Percentiles rank a stretch among this genome's conserved stretches.
These are phyloP conservation scores for Drosophila sp. DNA, from an alignment of 1,140 invertebrate species.

Conservation along the genomic window DNA sequence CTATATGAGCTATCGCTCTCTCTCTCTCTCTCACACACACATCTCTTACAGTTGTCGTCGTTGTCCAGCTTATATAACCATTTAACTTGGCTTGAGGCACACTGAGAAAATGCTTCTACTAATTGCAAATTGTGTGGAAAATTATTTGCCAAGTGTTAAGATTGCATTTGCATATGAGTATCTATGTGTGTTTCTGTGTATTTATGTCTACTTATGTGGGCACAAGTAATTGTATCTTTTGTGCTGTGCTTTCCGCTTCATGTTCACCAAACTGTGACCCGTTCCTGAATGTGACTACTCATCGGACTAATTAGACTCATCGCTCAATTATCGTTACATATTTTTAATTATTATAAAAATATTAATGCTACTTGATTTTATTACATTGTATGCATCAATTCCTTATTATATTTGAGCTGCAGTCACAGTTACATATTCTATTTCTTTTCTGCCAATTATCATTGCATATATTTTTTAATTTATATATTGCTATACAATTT, in stretches of 20 bases:
- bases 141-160: constrained; percentile 68
- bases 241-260: background rate
- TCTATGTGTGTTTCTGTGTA: background rate
- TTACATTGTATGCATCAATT: background rate
- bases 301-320: background rate
- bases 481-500: too few species aligned
- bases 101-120: constrained; percentile 69
- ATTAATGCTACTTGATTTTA: background rate
- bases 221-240: background rate
- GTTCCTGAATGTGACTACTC: constrained; percentile 2
- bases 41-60: constrained; percentile 15
- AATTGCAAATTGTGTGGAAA: constrained; percentile 82
- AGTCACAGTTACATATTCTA: too few species aligned
- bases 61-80: constrained; percentile 73
- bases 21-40: constrained; percentile 39
- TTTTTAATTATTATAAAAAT: too few species aligned
- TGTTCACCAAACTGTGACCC: constrained; percentile 11
- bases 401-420: background rate
- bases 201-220: constrained; percentile 16
- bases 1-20: background rate
- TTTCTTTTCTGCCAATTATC: too few species aligned
- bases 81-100: constrained; percentile 37
- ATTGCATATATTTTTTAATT: too few species aligned
- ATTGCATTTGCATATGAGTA: constrained; percentile 67
- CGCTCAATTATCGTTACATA: constrained; percentile 1